Evolutionary conservation across 2,113 vertebrate genomes (phyloP), one percentile per base, ranked within the genome.

Genomic region (Channa maculata): DNA sequence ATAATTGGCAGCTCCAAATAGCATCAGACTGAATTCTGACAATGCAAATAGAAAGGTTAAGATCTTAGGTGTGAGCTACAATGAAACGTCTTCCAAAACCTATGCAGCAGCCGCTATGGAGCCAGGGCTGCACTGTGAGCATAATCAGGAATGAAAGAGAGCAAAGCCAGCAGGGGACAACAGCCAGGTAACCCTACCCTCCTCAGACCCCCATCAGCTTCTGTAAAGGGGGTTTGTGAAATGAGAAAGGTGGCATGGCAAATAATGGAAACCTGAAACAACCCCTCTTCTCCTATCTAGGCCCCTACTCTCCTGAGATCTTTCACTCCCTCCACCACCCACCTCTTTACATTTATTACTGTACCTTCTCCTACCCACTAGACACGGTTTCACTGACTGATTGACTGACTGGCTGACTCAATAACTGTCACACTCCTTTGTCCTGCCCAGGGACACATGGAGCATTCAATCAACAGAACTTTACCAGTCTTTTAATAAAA

Each of bases 181-280:
- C 71, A 84, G 85, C 63, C 71, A 65, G 82, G 92, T 93, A 93
- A 93, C 86, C 58, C 73, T 84, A 94, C 87, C 85, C 81, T 81
- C 72, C 79, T 70, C 82, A 59, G 82, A 81, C 90, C 83, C 86
- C 86, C 72, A 71, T 79, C 85, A 75, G 83, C 72, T 52, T 69
- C 84, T 74, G 77, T 65, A 80, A 73, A 65, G 85, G 71, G 62
- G 52, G 64, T 15, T 73, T 4, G 64, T 74, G 77, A 78, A 52
- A 65, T 79, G 61, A 84, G 76, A 85, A 87, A 85, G 80, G 79
- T 83, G 83, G 72, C 73, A 84, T 10, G 61, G 82, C 73, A 69
- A 73, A 79, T 59, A 66, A 72, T 33, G 50, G 88, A 84, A 90
- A 90, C 89, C 78, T 63, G 82, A 91, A 70, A 86, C 79, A 6